Evolutionary conservation across 2,113 vertebrate genomes (phyloP).

Genomic region (Neofelis nebulosa): DNA sequence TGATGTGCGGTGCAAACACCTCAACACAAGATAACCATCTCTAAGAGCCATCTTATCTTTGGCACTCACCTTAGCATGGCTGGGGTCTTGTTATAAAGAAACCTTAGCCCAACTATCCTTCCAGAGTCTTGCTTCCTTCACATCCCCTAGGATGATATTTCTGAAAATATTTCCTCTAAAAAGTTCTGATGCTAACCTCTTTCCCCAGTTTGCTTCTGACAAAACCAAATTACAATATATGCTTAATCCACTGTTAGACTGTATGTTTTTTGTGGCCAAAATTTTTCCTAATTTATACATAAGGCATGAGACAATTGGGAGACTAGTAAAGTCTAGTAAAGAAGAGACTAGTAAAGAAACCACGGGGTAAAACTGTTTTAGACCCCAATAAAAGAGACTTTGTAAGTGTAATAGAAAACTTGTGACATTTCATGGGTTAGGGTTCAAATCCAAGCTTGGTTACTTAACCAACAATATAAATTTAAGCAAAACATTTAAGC

Average conservation of each 20-base stretch:
- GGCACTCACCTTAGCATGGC: accelerated
- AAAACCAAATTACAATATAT: background rate
- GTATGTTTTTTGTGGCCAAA: background rate
- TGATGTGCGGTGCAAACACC: background rate
- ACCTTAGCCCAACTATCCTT: background rate
- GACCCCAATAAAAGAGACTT: background rate
- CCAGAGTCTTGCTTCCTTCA: background rate
- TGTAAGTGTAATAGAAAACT: background rate
- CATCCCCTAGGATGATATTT: background rate
- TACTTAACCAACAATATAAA: background rate
- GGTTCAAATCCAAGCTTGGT: background rate
- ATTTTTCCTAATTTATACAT: background rate
- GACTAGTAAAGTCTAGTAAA: background rate
- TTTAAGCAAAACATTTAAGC: background rate
- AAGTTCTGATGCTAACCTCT: background rate
- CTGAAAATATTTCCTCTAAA: background rate
- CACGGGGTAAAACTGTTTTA: background rate
- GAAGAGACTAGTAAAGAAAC: background rate
- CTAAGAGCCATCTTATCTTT: background rate
- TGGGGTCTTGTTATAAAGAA: background rate
- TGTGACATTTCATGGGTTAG: background rate
- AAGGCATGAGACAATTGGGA: background rate
- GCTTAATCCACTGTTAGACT: background rate
- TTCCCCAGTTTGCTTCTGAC: background rate
- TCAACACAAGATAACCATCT: background rate